phyloP scores from a whole-genome alignment of 2,888 invertebrate genomes.

The Myopa tessellatipennis region DNA sequence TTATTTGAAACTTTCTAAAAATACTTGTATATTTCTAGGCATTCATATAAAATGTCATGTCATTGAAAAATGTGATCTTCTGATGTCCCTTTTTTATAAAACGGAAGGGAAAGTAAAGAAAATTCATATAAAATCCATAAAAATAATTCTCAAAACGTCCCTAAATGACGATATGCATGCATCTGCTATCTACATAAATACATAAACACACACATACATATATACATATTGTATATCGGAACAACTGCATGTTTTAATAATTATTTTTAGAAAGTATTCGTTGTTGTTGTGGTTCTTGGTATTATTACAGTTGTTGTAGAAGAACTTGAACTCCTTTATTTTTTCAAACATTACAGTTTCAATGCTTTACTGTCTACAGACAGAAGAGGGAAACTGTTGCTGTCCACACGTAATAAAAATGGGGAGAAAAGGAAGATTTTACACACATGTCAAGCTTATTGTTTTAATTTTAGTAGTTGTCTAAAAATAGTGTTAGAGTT shows the following conservation, averaged over 20 bases:
- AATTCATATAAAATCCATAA: not conserved
- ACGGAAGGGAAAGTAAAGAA: not conserved
- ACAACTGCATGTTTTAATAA: conserved; percentile 14
- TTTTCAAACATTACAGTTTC: too few species aligned
- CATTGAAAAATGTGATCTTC: not conserved
- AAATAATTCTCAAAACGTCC: not conserved
- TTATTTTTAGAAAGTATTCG: conserved; percentile 25
- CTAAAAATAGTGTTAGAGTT: too few species aligned
- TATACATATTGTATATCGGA: too few species aligned
- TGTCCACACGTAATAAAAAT: too few species aligned
- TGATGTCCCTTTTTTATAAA: too few species aligned
- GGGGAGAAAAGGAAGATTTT: too few species aligned
- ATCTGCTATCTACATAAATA: not conserved
- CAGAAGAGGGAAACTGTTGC: too few species aligned
- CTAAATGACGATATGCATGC: not conserved
- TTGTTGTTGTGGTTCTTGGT: not conserved
- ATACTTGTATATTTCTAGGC: conserved; percentile 29
- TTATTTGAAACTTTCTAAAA: not conserved
- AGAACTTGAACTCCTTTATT: conserved; percentile 7
- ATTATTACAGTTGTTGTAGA: too few species aligned
- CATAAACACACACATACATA: not conserved
- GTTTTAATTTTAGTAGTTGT: too few species aligned
- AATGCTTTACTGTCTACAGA: too few species aligned
- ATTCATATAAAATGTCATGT: not conserved
- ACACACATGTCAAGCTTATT: too few species aligned